Evolutionary conservation across 2,888 invertebrate genomes (phyloP), one percentile per base, ranked within the genome.

Genomic region (Augochlorella aurata): DNA sequence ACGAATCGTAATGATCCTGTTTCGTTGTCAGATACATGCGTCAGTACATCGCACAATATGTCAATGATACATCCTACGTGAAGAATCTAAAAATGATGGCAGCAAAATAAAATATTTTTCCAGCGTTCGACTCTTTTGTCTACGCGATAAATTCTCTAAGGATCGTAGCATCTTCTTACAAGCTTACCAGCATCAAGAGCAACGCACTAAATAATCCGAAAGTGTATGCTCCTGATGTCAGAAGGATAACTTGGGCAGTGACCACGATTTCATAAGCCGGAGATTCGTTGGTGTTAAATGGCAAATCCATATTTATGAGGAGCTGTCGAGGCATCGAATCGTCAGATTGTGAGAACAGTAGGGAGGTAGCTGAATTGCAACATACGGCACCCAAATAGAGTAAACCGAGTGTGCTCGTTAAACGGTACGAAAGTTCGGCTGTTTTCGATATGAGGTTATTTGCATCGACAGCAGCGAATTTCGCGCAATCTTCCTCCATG

Each of bases 1-100:
- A 89, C 65, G 18, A 66, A 70, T 70, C 38, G 67, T 24, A 87
- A 61, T 14, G 61, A 67, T 0, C 77, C 49, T 7, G 47, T 29
- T 16, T 21, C 50, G 21, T 58, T 44, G 44, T 58, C 24, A 12
- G 79, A 49, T 18, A 73, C 65, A 16, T 79, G 61, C n/a, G 38
- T 29, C 58, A 83, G 69, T 16, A n/a, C 66, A 8, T 58, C 69
- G 24, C 87, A 81, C 50, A 87, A 83, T 47, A 87, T 83, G 65
- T 88, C 88, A 58, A 88, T 72, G 71, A 86, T 84, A 10, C 86
- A 86, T 29, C 87, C 88, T 49, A 82, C 77, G 45, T 87, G 87
- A 61, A 87, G 84, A 50, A 88, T 74, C 87, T 87, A 75, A 81
- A 61, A 38, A 4, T 5, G 1, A 38, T 38, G 38, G 38, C 38